These are phyloP conservation scores for Heliothis virescens DNA, from an alignment of 1,140 invertebrate species.

Conservation along the genomic window DNA sequence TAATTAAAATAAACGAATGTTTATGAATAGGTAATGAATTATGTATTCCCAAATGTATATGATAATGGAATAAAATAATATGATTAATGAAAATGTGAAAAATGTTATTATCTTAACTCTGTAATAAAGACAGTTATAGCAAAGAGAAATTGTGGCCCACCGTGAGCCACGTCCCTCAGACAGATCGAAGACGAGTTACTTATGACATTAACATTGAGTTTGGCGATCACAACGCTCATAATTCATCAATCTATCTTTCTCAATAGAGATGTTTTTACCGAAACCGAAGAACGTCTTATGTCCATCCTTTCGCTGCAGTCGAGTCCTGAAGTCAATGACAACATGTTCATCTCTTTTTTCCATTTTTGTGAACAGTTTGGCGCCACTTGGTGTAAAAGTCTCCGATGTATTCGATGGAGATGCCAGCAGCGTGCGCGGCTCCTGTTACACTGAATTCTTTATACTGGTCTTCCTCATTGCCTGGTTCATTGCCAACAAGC, in stretches of 20 bases:
- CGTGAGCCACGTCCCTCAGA: neutral
- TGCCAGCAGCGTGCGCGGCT: constrained; percentile 77
- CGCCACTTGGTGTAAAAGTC: constrained; percentile 84
- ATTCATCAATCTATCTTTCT: constrained; percentile 42
- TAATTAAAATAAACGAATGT: constrained; percentile 30
- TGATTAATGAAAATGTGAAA: constrained; percentile 48
- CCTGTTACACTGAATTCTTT: constrained; percentile 81
- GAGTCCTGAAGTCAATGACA: constrained; percentile 58
- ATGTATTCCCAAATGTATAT: constrained; percentile 38
- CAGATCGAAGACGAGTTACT: constrained; percentile 33
- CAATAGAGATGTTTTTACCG: constrained; percentile 51
- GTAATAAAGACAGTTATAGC: constrained; percentile 31
- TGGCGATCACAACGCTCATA: constrained; percentile 17
- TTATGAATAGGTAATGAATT: constrained; percentile 12
- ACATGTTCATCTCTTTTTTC: constrained; percentile 83
- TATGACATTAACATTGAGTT: constrained; percentile 34
- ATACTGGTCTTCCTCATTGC: constrained; percentile 69
- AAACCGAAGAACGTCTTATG: constrained; percentile 51
- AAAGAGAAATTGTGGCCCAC: constrained; percentile 24
- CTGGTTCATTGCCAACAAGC: constrained; percentile 75
- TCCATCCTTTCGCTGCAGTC: constrained; percentile 62
- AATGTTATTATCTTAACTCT: constrained; percentile 45
- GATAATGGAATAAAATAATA: constrained; percentile 15
- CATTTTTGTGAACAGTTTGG: constrained; percentile 74
- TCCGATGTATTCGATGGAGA: constrained; percentile 79